Evolutionary conservation across 2,797 vertebrate genomes (phyloP).

Genomic region (Odontamblyopus rebecca): DNA sequence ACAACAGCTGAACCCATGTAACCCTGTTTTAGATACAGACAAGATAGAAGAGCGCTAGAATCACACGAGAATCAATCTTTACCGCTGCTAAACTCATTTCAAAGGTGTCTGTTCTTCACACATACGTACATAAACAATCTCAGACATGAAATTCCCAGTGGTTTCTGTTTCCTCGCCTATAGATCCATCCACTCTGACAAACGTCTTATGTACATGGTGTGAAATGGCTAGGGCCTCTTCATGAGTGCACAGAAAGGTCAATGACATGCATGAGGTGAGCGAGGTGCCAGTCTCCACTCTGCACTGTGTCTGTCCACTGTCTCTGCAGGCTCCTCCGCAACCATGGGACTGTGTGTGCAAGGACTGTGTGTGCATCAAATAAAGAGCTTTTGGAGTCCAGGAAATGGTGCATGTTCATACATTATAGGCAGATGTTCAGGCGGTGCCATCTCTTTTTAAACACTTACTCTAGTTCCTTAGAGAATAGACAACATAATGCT

Average conservation of each 20-base stretch:
- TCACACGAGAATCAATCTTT: slow-evolving; percentile 22
- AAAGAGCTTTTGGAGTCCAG: neutral
- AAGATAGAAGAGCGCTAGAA: neutral
- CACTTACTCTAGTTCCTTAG: neutral
- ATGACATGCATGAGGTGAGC: slow-evolving; percentile 48
- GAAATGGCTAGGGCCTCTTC: slow-evolving; percentile 45
- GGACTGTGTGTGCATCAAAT: slow-evolving; percentile 9
- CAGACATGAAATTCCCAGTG: slow-evolving; percentile 10
- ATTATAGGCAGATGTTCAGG: neutral
- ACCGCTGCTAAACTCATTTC: slow-evolving; percentile 31
- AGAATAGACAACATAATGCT: too few relatives aligned
- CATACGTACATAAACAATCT: neutral
- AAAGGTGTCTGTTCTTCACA: slow-evolving; percentile 26
- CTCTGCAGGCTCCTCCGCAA: slow-evolving; percentile 28
- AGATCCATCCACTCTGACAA: slow-evolving; percentile 15
- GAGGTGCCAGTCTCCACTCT: slow-evolving; percentile 59
- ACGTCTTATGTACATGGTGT: slow-evolving; percentile 28
- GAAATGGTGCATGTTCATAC: neutral
- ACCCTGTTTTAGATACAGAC: slow-evolving; percentile 5
- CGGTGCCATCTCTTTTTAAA: neutral
- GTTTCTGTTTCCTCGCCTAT: neutral
- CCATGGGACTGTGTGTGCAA: slow-evolving; percentile 22
- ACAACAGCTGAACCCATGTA: neutral
- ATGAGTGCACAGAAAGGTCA: slow-evolving; percentile 57
- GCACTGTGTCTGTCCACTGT: slow-evolving; percentile 24